Percentiles rank a stretch among this genome's conserved stretches.
These are phyloP conservation scores for Rotaria sp. DNA, from an alignment of 2,888 invertebrate species.

Conservation along the genomic window DNA sequence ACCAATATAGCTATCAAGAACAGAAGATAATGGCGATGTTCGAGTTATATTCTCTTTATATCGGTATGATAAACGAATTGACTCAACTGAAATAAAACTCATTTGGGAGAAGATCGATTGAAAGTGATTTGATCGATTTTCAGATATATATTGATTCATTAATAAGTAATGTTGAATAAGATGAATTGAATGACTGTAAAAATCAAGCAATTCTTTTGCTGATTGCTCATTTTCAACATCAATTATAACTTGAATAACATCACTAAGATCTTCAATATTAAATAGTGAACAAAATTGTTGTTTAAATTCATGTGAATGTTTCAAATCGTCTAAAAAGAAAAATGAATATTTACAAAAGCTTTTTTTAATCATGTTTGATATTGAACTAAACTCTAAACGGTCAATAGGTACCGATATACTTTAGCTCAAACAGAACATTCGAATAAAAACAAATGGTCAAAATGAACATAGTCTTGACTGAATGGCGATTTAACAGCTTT, in stretches of 20 bases:
- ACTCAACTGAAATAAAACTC: not conserved
- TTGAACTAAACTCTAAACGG: too few species aligned
- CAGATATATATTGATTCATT: not conserved
- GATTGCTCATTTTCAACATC: not conserved
- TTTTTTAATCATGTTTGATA: too few species aligned
- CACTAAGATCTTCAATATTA: not conserved
- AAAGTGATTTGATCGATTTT: not conserved
- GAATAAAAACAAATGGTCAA: too few species aligned
- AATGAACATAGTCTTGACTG: too few species aligned
- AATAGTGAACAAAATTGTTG: not conserved
- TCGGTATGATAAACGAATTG: not conserved
- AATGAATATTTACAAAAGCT: not conserved
- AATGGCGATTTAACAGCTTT: too few species aligned
- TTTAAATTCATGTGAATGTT: not conserved
- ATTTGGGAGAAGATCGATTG: not conserved
- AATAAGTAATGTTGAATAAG: not conserved
- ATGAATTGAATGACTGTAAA: not conserved
- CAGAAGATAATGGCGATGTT: not conserved
- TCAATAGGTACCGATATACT: too few species aligned
- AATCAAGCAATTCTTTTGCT: not conserved
- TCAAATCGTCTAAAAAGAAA: not conserved
- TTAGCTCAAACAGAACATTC: too few species aligned
- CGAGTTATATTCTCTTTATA: not conserved
- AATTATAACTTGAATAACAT: not conserved
- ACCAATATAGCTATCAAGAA: not conserved